These are phyloP conservation scores for Chionomys nivalis DNA, from an alignment of 2,113 vertebrate species.

Conservation along the genomic window DNA sequence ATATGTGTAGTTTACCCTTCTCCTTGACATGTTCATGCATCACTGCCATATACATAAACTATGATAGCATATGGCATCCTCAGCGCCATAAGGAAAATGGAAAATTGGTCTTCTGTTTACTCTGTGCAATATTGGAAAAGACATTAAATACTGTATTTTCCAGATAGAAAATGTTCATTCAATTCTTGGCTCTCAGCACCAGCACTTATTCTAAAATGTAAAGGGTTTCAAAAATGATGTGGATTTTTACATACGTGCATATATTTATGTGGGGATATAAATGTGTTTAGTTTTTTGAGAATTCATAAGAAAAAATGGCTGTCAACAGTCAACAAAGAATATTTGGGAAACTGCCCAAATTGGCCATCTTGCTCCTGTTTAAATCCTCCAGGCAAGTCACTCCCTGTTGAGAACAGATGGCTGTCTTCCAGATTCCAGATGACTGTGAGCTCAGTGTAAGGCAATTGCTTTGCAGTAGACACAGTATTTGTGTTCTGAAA, in stretches of 20 bases:
- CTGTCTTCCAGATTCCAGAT: not conserved
- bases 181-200: not conserved
- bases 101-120: not conserved
- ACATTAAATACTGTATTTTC: not conserved
- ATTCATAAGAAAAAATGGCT: not conserved
- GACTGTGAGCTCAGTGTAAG: not conserved
- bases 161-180: not conserved
- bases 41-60: not conserved
- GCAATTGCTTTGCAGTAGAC: not conserved
- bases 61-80: not conserved
- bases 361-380: constrained; percentile 23
- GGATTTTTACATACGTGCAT: not conserved
- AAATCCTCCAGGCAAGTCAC: not conserved
- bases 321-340: not conserved
- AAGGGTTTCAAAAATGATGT: not conserved
- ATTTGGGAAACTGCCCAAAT: not conserved
- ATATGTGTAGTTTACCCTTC: not conserved
- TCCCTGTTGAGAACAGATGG: constrained; percentile 11
- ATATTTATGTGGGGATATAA: not conserved
- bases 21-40: not conserved
- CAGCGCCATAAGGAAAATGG: not conserved
- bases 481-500: not conserved
- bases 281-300: constrained; percentile 50
- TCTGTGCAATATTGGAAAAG: not conserved
- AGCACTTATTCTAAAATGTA: not conserved